phyloP scores from a whole-genome alignment of 1,140 invertebrate species.

The Papilio polyxenes region DNA sequence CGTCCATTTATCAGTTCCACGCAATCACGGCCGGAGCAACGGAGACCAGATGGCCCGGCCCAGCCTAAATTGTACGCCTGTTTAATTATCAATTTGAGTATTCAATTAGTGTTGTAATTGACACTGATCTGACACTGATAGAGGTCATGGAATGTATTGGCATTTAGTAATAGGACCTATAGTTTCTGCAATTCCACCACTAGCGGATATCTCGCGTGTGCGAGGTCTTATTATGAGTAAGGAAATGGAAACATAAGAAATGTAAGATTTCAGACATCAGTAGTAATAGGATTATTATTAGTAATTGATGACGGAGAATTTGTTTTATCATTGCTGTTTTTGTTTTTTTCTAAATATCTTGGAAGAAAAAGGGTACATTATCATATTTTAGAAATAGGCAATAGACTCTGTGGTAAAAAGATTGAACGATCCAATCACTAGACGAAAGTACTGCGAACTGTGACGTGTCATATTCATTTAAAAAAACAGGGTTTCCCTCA shows the following conservation, averaged over 20 bases:
- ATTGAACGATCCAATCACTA: too few relatives aligned
- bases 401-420: too few relatives aligned
- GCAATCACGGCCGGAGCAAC: neutral
- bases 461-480: neutral
- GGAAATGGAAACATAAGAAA: neutral
- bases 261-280: too few relatives aligned
- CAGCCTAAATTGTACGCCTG: neutral
- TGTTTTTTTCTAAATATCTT: too few relatives aligned
- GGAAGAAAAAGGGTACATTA: too few relatives aligned
- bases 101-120: conserved; percentile 10
- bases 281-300: too few relatives aligned
- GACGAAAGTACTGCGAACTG: neutral
- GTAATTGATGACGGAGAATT: too few relatives aligned
- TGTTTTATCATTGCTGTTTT: too few relatives aligned
- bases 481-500: neutral
- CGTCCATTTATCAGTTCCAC: neutral
- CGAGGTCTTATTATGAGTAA: neutral
- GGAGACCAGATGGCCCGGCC: neutral
- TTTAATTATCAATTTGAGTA: conserved; percentile 9
- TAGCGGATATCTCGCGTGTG: neutral
- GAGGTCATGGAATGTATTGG: neutral
- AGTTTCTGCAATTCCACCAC: neutral
- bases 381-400: too few relatives aligned
- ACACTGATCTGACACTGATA: neutral
- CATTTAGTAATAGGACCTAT: neutral